Percentiles rank a stretch among this genome's conserved stretches.
Evolutionary conservation across 1,140 invertebrate genomes (phyloP).

Genomic region (Dendrolimus kikuchii): DNA sequence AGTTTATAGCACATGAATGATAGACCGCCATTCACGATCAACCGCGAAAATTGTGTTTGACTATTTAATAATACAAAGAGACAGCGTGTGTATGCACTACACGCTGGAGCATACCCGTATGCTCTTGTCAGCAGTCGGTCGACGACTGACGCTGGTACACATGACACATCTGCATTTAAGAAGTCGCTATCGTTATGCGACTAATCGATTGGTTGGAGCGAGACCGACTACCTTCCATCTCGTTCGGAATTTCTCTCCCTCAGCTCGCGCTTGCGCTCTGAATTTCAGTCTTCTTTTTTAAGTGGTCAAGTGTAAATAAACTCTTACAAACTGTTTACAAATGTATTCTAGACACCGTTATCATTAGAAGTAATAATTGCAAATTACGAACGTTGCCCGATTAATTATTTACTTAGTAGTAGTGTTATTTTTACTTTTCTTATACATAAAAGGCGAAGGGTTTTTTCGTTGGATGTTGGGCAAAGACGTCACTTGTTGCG

Average conservation of each 20-base stretch:
- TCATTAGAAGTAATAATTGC: no score
- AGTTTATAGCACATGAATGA: no score
- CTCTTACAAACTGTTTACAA: constrained; percentile 50
- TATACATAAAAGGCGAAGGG: constrained; percentile 24
- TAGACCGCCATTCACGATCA: constrained; percentile 20
- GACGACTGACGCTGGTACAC: constrained; percentile 63
- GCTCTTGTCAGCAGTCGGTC: constrained; percentile 41
- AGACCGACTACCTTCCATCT: constrained; percentile 53
- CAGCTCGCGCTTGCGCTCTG: constrained; percentile 45
- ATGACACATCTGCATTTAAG: constrained; percentile 72
- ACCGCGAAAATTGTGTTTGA: constrained; percentile 32
- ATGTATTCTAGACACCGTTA: constrained; percentile 25
- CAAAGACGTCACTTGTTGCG: constrained; percentile 64
- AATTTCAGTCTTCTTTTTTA: constrained; percentile 45
- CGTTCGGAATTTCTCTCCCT: constrained; percentile 44
- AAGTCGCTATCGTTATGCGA: constrained; percentile 71
- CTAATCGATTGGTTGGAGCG: constrained; percentile 71
- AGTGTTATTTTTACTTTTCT: constrained; percentile 7
- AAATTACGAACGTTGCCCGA: no score
- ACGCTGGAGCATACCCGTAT: constrained; percentile 34
- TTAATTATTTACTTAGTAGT: background rate
- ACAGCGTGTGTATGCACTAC: constrained; percentile 29
- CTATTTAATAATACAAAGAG: constrained; percentile 45
- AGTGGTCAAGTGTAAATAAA: constrained; percentile 67
- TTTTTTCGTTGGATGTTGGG: constrained; percentile 29